These are phyloP conservation scores for Todiramphus chloris DNA, from an alignment of 2,113 vertebrate species.

Conservation along the genomic window DNA sequence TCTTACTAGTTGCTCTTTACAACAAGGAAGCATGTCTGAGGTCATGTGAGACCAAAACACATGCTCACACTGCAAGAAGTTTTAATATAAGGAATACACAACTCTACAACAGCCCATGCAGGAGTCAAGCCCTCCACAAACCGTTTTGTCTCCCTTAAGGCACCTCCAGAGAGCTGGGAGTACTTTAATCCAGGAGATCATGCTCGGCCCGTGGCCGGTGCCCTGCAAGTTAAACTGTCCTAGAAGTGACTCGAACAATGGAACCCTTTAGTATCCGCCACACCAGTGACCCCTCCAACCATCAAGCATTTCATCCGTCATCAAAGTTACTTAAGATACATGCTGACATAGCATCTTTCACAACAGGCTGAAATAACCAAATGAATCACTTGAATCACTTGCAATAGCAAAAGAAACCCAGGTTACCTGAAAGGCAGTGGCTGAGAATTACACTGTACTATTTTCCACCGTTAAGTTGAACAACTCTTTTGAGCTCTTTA, in stretches of 20 bases:
- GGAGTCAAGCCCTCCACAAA: background rate
- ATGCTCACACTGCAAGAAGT: background rate
- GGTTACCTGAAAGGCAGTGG: background rate
- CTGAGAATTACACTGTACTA: background rate
- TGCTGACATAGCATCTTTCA: background rate
- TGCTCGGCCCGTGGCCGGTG: rapidly evolving
- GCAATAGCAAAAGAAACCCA: background rate
- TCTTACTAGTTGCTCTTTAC: background rate
- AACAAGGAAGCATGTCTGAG: conserved; percentile 11
- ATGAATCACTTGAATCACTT: background rate
- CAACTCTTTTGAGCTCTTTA: background rate
- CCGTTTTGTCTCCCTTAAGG: background rate
- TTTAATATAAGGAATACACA: background rate
- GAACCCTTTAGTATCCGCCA: background rate
- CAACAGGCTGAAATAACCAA: background rate
- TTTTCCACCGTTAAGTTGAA: background rate
- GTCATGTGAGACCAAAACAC: conserved; percentile 51
- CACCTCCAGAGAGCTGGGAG: no score
- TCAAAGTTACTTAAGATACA: background rate
- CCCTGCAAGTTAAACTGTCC: background rate
- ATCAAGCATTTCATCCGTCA: background rate
- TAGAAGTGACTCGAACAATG: background rate
- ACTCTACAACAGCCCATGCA: background rate
- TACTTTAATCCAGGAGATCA: rapidly evolving
- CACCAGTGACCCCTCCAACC: background rate